Base-by-base conservation (phyloP, 2,797 vertebrate species). In the Dendrocincla tyrannina region DNA sequence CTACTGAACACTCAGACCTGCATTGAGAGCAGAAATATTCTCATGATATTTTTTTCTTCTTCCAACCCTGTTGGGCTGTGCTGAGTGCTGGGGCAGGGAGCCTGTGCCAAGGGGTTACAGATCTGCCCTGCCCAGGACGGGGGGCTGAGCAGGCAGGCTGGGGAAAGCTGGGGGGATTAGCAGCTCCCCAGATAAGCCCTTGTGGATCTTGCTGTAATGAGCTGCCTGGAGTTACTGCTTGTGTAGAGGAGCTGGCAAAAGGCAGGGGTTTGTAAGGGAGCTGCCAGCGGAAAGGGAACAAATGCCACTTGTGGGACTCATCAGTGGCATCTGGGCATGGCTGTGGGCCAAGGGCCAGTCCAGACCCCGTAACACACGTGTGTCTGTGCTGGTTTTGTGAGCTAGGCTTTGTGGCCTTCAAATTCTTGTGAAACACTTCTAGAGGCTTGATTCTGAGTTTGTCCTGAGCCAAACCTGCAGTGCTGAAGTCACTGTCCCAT, bases 401-500 rank as follows among this genome's bases (percentile, higher is more conserved):
- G 30, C 84, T n/a, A 16, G n/a, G 39, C 62, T 59, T 66, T 67
- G 24, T 47, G 18, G 42, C 23, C 17, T 86, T 68, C 39, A 87
- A n/a, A 49, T 42, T 78, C 28, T 68, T 30, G 13, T 53, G 17
- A 64, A 60, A 30, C 13, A 17, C 14, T 88, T 70, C 17, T 42
- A 39, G 39, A 55, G 39, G 25, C 32, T 92, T 62, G 18, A 18
- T 25, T 79, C n/a, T 7, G 42, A 28, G 9, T 49, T 86, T 39
- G 32, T 25, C 35, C 33, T 32, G 50, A 46, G 37, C 50, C 33
- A 67, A 16, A 39, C 7, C 30, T 27, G 22, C 22, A 37, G 33
- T 20, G 69, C 10, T 10, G 33, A n/a, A 42, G 81, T 18, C 2
- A 0, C 3, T 30, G 28, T 18, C 17, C 16, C 0, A 7, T 13